phyloP scores from a whole-genome alignment of 2,113 vertebrate genomes.

The Mastomys natalensis region DNA sequence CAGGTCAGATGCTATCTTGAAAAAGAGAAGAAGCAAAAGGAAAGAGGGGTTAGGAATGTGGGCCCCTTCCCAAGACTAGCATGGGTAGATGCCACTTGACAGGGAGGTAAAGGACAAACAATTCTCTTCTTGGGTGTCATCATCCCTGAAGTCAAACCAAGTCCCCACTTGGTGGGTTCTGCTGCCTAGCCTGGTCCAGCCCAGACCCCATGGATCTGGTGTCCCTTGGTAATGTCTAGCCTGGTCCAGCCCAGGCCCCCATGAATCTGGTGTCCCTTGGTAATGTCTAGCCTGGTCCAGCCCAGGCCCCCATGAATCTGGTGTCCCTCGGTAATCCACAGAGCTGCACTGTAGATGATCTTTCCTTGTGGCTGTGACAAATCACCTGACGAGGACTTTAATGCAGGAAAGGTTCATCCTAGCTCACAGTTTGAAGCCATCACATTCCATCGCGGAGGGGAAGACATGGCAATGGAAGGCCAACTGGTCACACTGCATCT shows the following conservation, averaged over 20 bases:
- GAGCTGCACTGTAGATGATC: neutral
- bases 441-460: no score
- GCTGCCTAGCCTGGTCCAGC: neutral
- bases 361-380: neutral
- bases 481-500: neutral
- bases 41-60: neutral
- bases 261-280: no score
- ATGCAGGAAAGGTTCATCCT: neutral
- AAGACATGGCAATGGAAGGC: neutral
- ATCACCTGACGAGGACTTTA: neutral
- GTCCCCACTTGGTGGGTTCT: neutral
- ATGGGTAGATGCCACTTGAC: neutral
- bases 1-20: neutral
- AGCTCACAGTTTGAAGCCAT: neutral
- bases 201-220: no score
- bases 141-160: neutral
- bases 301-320: no score
- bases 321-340: fast-evolving
- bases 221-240: neutral
- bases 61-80: neutral
- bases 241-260: neutral
- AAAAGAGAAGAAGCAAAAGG: neutral
- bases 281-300: neutral
- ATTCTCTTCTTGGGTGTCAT: neutral
- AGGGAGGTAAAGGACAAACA: neutral